Percentiles rank a stretch among this genome's conserved stretches.
phyloP scores from a whole-genome alignment of 2,113 vertebrate genomes.

The Turnix velox region DNA sequence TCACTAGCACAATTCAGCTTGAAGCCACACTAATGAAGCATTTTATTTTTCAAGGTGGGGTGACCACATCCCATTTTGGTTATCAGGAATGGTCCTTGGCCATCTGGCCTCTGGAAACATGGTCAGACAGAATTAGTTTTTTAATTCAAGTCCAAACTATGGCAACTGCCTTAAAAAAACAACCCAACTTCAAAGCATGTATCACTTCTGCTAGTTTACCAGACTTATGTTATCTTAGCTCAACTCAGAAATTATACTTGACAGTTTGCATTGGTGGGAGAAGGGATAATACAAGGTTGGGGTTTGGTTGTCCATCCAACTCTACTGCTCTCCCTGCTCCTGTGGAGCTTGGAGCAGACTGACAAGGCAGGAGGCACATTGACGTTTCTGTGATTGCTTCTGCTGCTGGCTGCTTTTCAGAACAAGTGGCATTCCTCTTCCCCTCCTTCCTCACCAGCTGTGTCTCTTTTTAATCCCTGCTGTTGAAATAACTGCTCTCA shows the following conservation, averaged over 20 bases:
- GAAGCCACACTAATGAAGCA: neutral
- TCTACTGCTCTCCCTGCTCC: neutral
- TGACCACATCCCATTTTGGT: neutral
- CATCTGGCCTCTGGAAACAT: neutral
- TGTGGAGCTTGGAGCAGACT: neutral
- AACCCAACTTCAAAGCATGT: neutral
- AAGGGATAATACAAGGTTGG: accelerated
- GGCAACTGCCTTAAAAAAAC: neutral
- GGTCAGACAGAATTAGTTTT: neutral
- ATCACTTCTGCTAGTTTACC: neutral
- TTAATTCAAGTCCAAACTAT: neutral
- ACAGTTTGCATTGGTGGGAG: accelerated
- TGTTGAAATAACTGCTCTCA: neutral
- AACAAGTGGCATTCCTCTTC: neutral
- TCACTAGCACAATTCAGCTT: neutral
- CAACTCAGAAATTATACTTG: neutral
- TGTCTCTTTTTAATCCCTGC: neutral
- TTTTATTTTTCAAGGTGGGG: neutral
- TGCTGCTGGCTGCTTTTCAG: neutral
- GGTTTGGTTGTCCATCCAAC: neutral
- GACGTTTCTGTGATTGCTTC: neutral
- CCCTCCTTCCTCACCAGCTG: neutral
- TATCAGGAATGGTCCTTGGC: neutral
- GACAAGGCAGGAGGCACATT: neutral
- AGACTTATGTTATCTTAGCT: neutral